phyloP scores from a whole-genome alignment of 2,888 invertebrate species.

The Perdita meconis region DNA sequence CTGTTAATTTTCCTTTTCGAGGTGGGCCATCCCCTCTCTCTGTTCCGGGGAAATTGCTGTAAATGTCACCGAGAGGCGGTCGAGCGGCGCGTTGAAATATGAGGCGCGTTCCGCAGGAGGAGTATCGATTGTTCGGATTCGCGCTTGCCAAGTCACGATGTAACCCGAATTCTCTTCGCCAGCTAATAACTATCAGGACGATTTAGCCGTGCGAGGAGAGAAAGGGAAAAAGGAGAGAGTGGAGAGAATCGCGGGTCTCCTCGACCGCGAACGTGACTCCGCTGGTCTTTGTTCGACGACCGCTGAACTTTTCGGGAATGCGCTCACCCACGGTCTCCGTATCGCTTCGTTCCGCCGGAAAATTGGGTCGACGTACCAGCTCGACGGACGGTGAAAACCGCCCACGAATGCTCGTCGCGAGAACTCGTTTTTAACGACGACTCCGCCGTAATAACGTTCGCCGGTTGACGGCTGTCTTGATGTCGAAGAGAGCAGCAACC shows the following conservation, averaged over 20 bases:
- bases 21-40: neutral
- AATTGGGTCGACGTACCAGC: slow-evolving; percentile 40
- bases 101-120: slow-evolving; percentile 10
- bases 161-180: slow-evolving; percentile 14
- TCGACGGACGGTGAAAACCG: slow-evolving; percentile 14
- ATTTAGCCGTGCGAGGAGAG: slow-evolving; percentile 6
- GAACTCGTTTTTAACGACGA: slow-evolving; percentile 34
- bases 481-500: slow-evolving; percentile 2
- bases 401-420: neutral
- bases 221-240: neutral
- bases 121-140: slow-evolving; percentile 36
- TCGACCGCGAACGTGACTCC: neutral
- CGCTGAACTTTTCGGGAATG: neutral
- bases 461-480: slow-evolving; percentile 47
- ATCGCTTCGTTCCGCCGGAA: slow-evolving; percentile 12
- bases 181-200: slow-evolving; percentile 28
- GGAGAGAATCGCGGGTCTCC: neutral
- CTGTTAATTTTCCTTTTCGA: neutral
- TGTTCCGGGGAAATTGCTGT: neutral
- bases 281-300: slow-evolving; percentile 27
- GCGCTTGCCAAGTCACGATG: slow-evolving; percentile 40
- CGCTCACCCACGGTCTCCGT: neutral
- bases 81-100: slow-evolving; percentile 12
- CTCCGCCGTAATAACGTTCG: slow-evolving; percentile 36
- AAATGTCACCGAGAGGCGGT: neutral